A percentile compares a stretch with the other conserved stretches of the same genome.
Conservation (phyloP, 2,113 vertebrate genomes). For the Paedocypris sp. region DNA sequence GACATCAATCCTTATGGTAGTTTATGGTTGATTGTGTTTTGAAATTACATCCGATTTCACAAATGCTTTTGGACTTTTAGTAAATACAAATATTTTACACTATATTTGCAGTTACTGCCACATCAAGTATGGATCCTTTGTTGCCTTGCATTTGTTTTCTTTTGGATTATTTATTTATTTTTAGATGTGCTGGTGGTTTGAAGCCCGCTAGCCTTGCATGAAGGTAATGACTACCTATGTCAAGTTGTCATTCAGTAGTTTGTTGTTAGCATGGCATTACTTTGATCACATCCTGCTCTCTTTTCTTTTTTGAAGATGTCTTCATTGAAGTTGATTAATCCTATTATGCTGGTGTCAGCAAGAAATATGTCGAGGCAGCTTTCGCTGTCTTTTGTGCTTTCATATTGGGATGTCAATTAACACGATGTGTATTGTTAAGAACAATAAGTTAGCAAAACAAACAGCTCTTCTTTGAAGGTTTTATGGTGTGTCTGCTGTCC, state of each 20-base stretch:
- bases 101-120: no score
- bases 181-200: not conserved
- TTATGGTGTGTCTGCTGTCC: not conserved
- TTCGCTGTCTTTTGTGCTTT: not conserved
- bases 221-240: not conserved
- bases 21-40: no score
- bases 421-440: not conserved
- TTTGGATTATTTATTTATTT: not conserved
- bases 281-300: conserved; percentile 13
- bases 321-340: conserved; percentile 12
- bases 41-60: no score
- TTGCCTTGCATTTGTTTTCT: no score
- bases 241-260: not conserved
- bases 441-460: not conserved
- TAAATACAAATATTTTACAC: no score
- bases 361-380: not conserved
- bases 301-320: conserved; percentile 6
- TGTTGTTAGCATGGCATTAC: conserved; percentile 11
- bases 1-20: no score
- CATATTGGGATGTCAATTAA: not conserved
- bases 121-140: no score
- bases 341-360: not conserved
- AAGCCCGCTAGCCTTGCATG: not conserved
- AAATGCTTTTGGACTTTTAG: no score
- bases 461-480: not conserved